Evolutionary conservation across 2,113 vertebrate species (phyloP).

Genomic region (Aphelocoma coerulescens): DNA sequence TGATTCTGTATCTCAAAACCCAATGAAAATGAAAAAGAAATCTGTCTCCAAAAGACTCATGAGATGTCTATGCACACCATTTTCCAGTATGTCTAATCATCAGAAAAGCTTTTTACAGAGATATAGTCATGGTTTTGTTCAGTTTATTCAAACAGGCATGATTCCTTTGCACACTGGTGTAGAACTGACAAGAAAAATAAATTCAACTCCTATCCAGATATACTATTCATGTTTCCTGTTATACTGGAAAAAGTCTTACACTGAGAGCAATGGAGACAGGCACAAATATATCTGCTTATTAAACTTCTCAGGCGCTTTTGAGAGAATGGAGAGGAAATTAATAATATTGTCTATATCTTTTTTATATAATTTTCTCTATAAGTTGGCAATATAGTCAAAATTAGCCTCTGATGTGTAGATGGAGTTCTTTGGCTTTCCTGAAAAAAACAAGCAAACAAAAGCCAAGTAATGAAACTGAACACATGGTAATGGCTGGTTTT

Average conservation of each 20-base stretch:
- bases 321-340: background rate
- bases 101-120: background rate
- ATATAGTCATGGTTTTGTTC: background rate
- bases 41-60: background rate
- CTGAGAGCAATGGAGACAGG: background rate
- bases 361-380: background rate
- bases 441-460: background rate
- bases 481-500: background rate
- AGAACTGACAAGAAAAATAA: background rate
- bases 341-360: rapidly evolving
- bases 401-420: background rate
- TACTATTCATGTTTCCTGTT: background rate
- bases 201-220: background rate
- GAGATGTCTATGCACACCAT: background rate
- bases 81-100: background rate
- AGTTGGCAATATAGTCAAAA: background rate
- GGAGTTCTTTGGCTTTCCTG: background rate
- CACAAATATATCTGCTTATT: background rate
- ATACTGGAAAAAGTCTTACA: background rate
- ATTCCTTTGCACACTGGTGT: background rate
- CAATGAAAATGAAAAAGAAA: background rate
- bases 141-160: rapidly evolving
- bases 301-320: background rate
- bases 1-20: background rate
- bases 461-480: rapidly evolving